Evolutionary conservation across 2,113 vertebrate genomes (phyloP).

Genomic region (Thalassarche chlororhynchos): DNA sequence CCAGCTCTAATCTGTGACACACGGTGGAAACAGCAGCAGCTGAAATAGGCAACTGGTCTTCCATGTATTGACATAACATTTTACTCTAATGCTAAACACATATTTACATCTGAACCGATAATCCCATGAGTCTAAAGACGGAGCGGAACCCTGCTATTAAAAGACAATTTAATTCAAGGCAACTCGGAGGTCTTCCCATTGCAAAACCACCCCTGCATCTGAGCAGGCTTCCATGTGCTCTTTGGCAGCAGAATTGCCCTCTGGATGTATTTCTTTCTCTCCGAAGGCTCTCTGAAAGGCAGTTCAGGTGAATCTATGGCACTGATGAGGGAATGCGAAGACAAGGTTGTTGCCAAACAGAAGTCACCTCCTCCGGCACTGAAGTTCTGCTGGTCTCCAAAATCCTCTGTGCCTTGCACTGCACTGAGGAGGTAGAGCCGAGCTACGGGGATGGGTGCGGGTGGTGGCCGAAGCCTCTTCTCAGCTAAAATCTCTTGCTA

Average conservation of each 20-base stretch:
- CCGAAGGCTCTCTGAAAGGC: background rate
- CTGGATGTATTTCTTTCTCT: background rate
- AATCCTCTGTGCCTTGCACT: background rate
- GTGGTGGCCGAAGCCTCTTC: background rate
- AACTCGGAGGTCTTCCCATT: background rate
- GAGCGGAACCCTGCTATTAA: background rate
- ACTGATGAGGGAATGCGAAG: background rate
- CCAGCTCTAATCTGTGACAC: background rate
- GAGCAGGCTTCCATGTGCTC: background rate
- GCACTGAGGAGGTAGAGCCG: background rate
- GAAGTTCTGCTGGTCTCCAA: background rate
- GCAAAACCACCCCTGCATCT: background rate
- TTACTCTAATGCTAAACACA: background rate
- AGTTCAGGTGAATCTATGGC: background rate
- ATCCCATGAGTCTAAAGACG: background rate
- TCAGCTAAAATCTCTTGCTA: background rate
- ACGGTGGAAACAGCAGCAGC: background rate
- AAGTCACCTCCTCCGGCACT: background rate
- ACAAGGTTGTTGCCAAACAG: background rate
- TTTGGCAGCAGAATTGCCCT: background rate
- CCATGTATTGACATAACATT: background rate
- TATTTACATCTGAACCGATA: background rate
- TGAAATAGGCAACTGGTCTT: background rate
- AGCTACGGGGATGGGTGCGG: fast-evolving
- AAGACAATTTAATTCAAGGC: constrained; percentile 17